Evolutionary conservation across 1,140 invertebrate genomes (phyloP), one percentile per base, ranked within the genome.

Genomic region (Drosophila bocki): DNA sequence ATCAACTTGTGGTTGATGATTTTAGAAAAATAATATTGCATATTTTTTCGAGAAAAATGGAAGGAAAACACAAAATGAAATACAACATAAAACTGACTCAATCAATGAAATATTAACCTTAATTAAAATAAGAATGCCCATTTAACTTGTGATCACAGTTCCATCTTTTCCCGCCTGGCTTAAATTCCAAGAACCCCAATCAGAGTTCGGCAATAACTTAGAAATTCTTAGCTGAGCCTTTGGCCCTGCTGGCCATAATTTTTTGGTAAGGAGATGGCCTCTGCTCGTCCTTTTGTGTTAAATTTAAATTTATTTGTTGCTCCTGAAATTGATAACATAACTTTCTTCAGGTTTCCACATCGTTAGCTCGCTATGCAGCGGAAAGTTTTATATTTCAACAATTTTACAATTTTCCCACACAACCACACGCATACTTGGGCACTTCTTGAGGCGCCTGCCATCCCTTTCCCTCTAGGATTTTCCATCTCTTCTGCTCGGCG

Each of bases 341-440:
- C 88, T 91, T 91, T 91, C 88, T 82, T 91, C 88, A 91, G 88
- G 88, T 91, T 91, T 91, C 88, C 88, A 75, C 88, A 91, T 91
- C 88, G 88, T 91, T 91, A 91, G 88, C 88, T 91, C 71, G 78
- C 81, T 82, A 91, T 91, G 88, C 88, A 91, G 88, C 88, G 81
- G 79, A 85, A 91, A 91, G 88, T 91, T 91, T 91, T 91, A 85
- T 91, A 91, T 91, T 91, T 91, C 79, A 76, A 82, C 81, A 84
- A 91, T 82, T 85, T 82, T 68, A 87, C 77, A 88, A 86, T 87
- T 58, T 82, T 71, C 29, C 74, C 69, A 65, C 56, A 67, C 22
- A 74, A 33, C 56, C 51, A 58, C 64, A 62, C 13, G 42, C 57
- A 44, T 33, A 57, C 62, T 69, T 48, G 33, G 32, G 47, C 53